Evolutionary conservation across 2,113 vertebrate species (phyloP).

Genomic region (Neogale vison): DNA sequence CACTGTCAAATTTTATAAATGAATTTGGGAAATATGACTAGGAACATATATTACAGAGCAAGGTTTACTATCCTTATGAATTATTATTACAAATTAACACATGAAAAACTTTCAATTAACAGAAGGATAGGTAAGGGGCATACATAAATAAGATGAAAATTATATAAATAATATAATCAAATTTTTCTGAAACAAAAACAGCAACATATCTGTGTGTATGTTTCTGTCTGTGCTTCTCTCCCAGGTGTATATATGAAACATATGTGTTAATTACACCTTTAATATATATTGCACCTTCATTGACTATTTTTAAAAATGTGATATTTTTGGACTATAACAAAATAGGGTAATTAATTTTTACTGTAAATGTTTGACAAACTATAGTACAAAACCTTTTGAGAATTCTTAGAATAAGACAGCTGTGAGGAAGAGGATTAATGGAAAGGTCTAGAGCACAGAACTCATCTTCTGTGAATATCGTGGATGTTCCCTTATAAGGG

Average conservation of each 20-base stretch:
- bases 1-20: conserved; percentile 27
- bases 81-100: not conserved
- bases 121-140: not conserved
- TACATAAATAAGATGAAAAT: not conserved
- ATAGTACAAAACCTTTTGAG: not conserved
- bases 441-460: not conserved
- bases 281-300: not conserved
- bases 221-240: not conserved
- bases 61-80: not conserved
- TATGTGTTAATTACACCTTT: not conserved
- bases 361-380: not conserved
- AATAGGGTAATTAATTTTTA: not conserved
- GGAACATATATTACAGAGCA: not conserved
- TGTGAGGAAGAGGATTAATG: not conserved
- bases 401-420: not conserved
- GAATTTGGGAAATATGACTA: not conserved
- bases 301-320: not conserved
- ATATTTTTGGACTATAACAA: not conserved
- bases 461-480: not conserved
- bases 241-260: not conserved
- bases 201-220: not conserved
- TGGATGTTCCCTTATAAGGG: fast-evolving
- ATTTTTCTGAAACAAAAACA: not conserved
- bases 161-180: not conserved
- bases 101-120: not conserved